A percentile compares a stretch with the other conserved stretches of the same genome.
Evolutionary conservation across 2,888 invertebrate species (phyloP).

Genomic region (Drosophila acutilabella): DNA sequence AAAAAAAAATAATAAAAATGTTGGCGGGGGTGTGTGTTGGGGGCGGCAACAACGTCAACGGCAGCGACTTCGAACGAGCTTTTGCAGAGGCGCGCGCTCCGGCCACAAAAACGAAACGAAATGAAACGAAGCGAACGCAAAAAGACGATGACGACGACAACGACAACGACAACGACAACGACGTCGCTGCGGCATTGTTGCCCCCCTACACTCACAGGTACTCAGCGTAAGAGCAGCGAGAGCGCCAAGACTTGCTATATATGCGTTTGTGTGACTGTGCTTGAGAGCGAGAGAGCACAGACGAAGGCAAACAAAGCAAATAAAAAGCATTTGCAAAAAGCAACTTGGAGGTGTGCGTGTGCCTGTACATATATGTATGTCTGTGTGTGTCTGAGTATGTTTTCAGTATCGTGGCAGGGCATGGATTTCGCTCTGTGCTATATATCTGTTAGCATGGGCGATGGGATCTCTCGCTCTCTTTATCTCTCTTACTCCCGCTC

Average conservation of each 20-base stretch:
- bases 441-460: slow-evolving; percentile 20
- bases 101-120: slow-evolving; percentile 68
- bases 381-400: slow-evolving; percentile 8
- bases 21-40: slow-evolving; percentile 54
- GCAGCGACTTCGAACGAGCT: slow-evolving; percentile 62
- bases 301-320: slow-evolving; percentile 63
- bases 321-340: slow-evolving; percentile 71
- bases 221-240: slow-evolving; percentile 29
- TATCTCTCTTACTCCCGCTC: neutral
- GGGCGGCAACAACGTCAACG: slow-evolving; percentile 54
- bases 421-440: slow-evolving; percentile 16
- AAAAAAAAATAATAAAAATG: slow-evolving; percentile 28
- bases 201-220: slow-evolving; percentile 14
- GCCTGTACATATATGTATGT: slow-evolving; percentile 1
- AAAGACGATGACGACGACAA: slow-evolving; percentile 56
- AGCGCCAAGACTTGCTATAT: slow-evolving; percentile 42
- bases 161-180: slow-evolving; percentile 20
- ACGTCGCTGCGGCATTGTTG: slow-evolving; percentile 24
- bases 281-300: slow-evolving; percentile 46
- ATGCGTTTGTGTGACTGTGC: slow-evolving; percentile 18
- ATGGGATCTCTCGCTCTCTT: slow-evolving; percentile 26
- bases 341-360: slow-evolving; percentile 54
- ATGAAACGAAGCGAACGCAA: slow-evolving; percentile 66
- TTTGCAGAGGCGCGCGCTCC: slow-evolving; percentile 71
- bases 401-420: slow-evolving; percentile 41